phyloP scores from a whole-genome alignment of 2,888 invertebrate species.

The Euzetes globulus region DNA sequence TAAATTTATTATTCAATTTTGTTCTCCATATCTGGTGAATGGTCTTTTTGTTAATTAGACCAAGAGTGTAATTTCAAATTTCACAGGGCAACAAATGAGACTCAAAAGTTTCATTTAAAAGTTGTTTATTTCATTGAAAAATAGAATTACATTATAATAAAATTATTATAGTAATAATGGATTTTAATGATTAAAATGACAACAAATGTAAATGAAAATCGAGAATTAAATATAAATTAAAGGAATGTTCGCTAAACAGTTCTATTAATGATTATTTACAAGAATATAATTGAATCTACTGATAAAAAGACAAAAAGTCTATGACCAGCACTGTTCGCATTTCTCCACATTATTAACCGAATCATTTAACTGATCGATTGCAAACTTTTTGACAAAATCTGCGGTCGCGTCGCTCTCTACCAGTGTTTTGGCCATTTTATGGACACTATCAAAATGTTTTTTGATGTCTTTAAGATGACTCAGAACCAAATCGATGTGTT shows the following conservation, averaged over 20 bases:
- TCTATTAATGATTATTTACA: neutral
- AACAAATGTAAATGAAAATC: too few species aligned
- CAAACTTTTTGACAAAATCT: constrained; percentile 26
- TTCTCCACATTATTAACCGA: constrained; percentile 31
- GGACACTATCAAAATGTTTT: constrained; percentile 27
- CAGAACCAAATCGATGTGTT: constrained; percentile 13
- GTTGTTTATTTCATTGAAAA: too few species aligned
- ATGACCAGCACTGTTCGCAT: constrained; percentile 3
- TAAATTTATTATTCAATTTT: too few species aligned
- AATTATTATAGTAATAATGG: too few species aligned
- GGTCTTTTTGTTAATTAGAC: too few species aligned
- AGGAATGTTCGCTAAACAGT: neutral
- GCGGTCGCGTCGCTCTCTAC: constrained; percentile 28
- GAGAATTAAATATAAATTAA: too few species aligned
- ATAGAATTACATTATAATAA: too few species aligned
- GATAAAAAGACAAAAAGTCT: neutral
- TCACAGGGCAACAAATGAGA: too few species aligned
- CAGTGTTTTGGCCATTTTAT: constrained; percentile 30
- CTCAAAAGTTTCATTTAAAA: too few species aligned
- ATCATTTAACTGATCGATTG: constrained; percentile 23
- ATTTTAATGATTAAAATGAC: too few species aligned
- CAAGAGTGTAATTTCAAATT: too few species aligned
- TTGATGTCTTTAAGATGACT: constrained; percentile 26
- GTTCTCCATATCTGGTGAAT: too few species aligned
- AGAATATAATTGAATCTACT: neutral